Base-by-base conservation (phyloP, 37 sponge, comb jelly and placozoan species). In the Axinella damicornis region DNA sequence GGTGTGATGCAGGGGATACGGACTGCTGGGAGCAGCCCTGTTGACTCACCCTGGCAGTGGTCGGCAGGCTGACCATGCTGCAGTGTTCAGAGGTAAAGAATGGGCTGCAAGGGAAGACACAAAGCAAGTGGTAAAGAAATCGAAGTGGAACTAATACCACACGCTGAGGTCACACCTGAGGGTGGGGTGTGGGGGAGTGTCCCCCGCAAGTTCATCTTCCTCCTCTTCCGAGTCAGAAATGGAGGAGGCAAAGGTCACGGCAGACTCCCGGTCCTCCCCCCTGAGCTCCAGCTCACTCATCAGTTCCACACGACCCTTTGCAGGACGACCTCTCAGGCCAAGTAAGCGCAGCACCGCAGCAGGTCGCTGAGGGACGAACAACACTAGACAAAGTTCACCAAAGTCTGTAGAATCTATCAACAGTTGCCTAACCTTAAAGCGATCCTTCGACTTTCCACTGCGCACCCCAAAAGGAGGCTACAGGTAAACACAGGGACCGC, bases 51-150 rank as follows among this genome's bases (percentile, higher is more conserved):
- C 70, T 76, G 6, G 76, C 62, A 40, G 74, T 60, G 40, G 60
- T 81, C 33, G 85, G 85, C 32, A 84, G 39, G 64, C 90, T 90
- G 74, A 84, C 75, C 90, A 90, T 84, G 78, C 85, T 84, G 71
- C 69, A 68, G 2, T 73, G 80, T 31, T 90, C 90, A 0, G 90
- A 78, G 55, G 80, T 80, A 84, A 79, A 90, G 59, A 90, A 84
- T 0, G 90, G 90, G 36, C 89, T 89, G 55, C 28, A 57, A n/a
- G n/a, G n/a, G n/a, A n/a, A n/a, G n/a, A n/a, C n/a, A n/a, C n/a
- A n/a, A n/a, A 65, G 66, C 27, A 11, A 62, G 64, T 5, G 13
- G 64, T 13, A 11, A 65, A 1, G 66, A 65, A 32, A 65, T 11
- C 64, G 13, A 62, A 62, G 2, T 5, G 64, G 13, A 28, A 28